Evolutionary conservation across 2,113 vertebrate genomes (phyloP).

Genomic region (Calidris pugnax): DNA sequence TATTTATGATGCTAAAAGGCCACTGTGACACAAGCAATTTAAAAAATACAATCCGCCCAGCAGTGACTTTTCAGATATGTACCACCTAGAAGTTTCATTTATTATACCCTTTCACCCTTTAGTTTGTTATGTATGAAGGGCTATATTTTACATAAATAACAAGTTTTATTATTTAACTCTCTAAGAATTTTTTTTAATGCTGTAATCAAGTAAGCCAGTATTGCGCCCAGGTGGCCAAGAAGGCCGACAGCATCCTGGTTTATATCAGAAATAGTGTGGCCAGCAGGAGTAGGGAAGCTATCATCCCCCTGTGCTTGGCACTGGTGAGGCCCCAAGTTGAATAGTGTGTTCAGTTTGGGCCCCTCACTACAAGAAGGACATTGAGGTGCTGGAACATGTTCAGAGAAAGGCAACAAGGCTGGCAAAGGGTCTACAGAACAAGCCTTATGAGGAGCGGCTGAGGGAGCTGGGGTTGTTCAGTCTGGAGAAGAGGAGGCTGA

Average conservation of each 20-base stretch:
- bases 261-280: background rate
- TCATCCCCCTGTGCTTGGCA: background rate
- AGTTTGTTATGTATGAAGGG: background rate
- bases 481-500: too few relatives aligned
- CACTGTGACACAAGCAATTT: background rate
- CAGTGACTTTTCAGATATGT: background rate
- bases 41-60: background rate
- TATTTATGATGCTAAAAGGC: background rate
- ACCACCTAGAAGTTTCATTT: background rate
- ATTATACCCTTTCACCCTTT: background rate
- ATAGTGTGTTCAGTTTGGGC: too few relatives aligned
- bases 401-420: too few relatives aligned
- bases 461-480: too few relatives aligned
- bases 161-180: background rate
- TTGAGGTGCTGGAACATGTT: too few relatives aligned
- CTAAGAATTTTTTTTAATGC: background rate
- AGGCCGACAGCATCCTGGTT: background rate
- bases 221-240: background rate
- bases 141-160: background rate
- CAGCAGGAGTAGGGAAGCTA: background rate
- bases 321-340: background rate
- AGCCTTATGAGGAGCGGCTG: too few relatives aligned
- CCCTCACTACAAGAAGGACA: too few relatives aligned
- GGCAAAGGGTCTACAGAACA: too few relatives aligned
- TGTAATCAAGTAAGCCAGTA: background rate